These are phyloP conservation scores for Linyphia triangularis DNA, from an alignment of 2,888 invertebrate species.

Conservation along the genomic window DNA sequence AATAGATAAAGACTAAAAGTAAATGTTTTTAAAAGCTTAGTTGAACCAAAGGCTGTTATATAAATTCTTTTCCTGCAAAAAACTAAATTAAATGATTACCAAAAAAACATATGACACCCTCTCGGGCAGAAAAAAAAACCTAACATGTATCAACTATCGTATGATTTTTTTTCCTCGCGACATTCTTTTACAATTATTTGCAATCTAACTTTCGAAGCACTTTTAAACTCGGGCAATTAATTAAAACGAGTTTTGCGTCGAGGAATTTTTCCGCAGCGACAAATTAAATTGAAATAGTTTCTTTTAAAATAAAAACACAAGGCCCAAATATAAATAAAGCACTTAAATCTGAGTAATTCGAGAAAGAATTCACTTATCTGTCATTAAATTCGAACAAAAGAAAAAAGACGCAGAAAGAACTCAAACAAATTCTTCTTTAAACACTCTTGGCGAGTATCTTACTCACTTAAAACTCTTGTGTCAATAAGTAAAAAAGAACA, in stretches of 20 bases:
- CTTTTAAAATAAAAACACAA: neutral
- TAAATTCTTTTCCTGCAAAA: too few species aligned
- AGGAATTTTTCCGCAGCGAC: slow-evolving; percentile 10
- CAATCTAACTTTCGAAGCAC: slow-evolving; percentile 4
- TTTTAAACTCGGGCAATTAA: slow-evolving; percentile 20
- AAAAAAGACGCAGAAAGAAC: neutral
- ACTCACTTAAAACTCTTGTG: neutral
- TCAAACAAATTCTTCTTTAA: slow-evolving; percentile 7
- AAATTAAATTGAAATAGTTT: slow-evolving; percentile 33
- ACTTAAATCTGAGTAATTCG: neutral
- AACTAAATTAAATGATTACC: neutral
- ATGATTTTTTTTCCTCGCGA: neutral
- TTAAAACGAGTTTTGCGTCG: neutral
- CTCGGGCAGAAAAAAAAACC: too few species aligned
- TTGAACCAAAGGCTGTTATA: too few species aligned
- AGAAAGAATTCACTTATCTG: slow-evolving; percentile 22
- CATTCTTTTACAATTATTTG: neutral
- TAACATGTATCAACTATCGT: too few species aligned
- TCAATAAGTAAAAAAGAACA: slow-evolving; percentile 23
- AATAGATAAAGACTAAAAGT: neutral
- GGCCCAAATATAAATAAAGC: slow-evolving; percentile 6
- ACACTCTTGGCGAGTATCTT: neutral
- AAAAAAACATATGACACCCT: neutral
- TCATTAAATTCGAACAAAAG: slow-evolving; percentile 10
- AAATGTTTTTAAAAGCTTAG: neutral